Evolutionary conservation across 2,888 invertebrate genomes (phyloP).

Genomic region (Monoplex corrugatus): DNA sequence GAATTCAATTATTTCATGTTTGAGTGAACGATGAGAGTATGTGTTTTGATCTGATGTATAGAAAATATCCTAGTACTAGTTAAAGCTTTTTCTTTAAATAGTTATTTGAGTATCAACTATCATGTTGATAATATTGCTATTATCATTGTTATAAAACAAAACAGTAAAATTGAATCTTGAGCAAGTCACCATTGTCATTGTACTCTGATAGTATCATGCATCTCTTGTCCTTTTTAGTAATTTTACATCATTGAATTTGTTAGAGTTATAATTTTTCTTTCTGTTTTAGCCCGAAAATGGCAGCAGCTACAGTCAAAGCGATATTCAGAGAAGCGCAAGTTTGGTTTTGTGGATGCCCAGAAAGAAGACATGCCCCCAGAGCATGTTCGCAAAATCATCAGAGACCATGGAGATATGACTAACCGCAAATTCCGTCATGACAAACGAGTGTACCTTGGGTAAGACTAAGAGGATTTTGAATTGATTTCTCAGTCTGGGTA

Average conservation of each 20-base stretch:
- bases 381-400: conserved; percentile 98
- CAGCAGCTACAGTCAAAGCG: conserved; percentile 99
- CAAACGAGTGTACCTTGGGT: conserved; percentile 97
- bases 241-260: background rate
- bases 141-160: too few relatives aligned
- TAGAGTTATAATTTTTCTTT: conserved; percentile 3
- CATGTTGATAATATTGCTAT: too few relatives aligned
- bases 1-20: too few relatives aligned
- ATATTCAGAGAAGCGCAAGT: conserved; percentile 98
- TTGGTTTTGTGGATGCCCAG: conserved; percentile 99
- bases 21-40: too few relatives aligned
- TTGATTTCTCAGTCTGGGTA: background rate
- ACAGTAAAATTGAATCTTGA: too few relatives aligned
- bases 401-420: conserved; percentile 99
- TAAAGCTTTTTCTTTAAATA: too few relatives aligned
- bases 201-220: too few relatives aligned
- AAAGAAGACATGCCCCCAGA: conserved; percentile 99
- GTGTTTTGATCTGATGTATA: too few relatives aligned
- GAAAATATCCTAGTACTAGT: too few relatives aligned
- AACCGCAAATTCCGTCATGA: conserved; percentile 99
- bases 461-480: conserved; percentile 84
- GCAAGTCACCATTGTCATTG: too few relatives aligned
- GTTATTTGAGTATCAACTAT: too few relatives aligned
- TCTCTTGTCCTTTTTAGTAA: too few relatives aligned
- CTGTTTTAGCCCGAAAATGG: conserved; percentile 88